Evolutionary conservation across 2,797 vertebrate species (phyloP), one percentile per base, ranked within the genome.

Genomic region (Brachyalestes nurse): DNA sequence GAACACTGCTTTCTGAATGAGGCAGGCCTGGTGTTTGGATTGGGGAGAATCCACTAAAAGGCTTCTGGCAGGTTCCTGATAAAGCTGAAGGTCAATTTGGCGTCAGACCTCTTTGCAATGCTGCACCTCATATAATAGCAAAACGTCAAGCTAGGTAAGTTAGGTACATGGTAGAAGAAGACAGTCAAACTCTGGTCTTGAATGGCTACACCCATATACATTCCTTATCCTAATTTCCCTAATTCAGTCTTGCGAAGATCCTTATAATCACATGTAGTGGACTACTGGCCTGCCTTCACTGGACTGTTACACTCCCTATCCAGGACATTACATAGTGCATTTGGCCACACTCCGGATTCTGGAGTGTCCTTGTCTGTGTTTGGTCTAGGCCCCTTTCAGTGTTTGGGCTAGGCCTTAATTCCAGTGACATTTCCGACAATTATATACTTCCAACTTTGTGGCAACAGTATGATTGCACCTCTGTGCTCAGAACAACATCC

Each of bases 31-130:
- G 62, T 81, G 71, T 84, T 84, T 84, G 23, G 25, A 65, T 79
- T 84, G 58, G 72, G 66, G 62, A 72, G 49, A 55, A 81, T 78
- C 61, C 75, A 81, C n/a, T 21, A 40, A 78, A 84, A 78, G n/a
- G 28, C 51, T 71, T 84, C 58, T 72, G 81, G 58, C 25, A 38
- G 75, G 34, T 38, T 61, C 49, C 65, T 51, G 71, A 75, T 66
- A 77, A 55, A 47, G 38, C 72, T 49, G 75, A 81, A 61, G 19
- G 45, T 47, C 53, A 14, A 38, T 38, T 38, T 62, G 25, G 23
- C 60, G 16, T 13, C 25, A 62, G 23, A 12, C 14, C 14, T 61
- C 60, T 61, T 28, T 61, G 23, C 23, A 28, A 61, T 25, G 23
- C n/a, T 60, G 10, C n/a, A 58, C 21, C 19, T 21, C 57, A 58